phyloP scores from a whole-genome alignment of 2,113 vertebrate genomes.

The Colistium nudipinnis region DNA sequence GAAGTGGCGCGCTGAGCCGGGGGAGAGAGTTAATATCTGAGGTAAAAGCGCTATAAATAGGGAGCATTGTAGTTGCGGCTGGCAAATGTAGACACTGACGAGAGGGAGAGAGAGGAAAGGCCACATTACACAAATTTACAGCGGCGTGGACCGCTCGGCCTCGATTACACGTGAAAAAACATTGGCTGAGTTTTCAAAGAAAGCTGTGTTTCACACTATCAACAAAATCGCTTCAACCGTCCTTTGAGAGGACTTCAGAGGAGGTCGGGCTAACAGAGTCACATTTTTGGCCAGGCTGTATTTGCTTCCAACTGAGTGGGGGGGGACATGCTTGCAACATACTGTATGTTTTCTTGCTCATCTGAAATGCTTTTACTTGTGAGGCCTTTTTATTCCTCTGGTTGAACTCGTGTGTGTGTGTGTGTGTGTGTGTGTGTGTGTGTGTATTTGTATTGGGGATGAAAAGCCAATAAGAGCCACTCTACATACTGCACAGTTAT shows the following conservation, averaged over 20 bases:
- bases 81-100: slow-evolving; percentile 47
- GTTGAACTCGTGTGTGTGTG: not conserved
- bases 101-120: slow-evolving; percentile 61
- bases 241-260: slow-evolving; percentile 30
- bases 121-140: slow-evolving; percentile 54
- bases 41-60: slow-evolving; percentile 79
- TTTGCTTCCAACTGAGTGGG: slow-evolving; percentile 14
- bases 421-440: not conserved
- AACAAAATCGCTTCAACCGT: slow-evolving; percentile 45
- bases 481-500: no score
- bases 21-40: slow-evolving; percentile 75
- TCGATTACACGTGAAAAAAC: slow-evolving; percentile 64
- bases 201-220: slow-evolving; percentile 41
- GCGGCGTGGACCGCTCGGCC: slow-evolving; percentile 25
- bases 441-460: no score
- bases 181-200: slow-evolving; percentile 57
- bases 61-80: slow-evolving; percentile 69
- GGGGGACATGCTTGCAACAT: not conserved
- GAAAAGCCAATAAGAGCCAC: no score
- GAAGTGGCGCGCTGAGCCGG: slow-evolving; percentile 62
- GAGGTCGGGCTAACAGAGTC: slow-evolving; percentile 11
- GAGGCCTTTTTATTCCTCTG: not conserved
- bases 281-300: slow-evolving; percentile 14
- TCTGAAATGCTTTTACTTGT: not conserved
- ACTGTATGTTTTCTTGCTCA: not conserved